phyloP scores from a whole-genome alignment of 1,140 invertebrate genomes.

The Plectrocnemia conspersa region DNA sequence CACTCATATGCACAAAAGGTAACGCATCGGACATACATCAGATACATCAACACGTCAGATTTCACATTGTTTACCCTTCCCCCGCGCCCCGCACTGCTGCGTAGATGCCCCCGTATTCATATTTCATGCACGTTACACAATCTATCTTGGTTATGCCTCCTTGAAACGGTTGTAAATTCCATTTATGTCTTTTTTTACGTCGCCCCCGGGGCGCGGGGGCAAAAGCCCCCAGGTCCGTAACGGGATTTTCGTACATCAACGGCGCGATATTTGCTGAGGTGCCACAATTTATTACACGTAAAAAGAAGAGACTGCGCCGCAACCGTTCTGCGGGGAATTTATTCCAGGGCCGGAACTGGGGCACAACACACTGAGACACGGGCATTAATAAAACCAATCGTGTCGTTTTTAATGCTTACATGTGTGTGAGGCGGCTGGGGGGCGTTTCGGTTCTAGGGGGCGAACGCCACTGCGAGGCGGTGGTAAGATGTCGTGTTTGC shows the following conservation, averaged over 20 bases:
- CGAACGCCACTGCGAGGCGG: no score
- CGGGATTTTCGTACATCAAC: conserved; percentile 32
- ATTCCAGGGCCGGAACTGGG: conserved; percentile 9
- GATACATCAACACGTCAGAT: no score
- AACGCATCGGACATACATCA: no score
- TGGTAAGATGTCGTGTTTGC: no score
- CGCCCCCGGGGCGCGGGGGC: background rate
- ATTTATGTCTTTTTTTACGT: conserved; percentile 33
- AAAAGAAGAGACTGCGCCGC: conserved; percentile 15
- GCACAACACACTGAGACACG: conserved; percentile 5
- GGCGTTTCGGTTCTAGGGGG: no score
- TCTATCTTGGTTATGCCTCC: conserved; percentile 34
- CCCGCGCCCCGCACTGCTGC: no score
- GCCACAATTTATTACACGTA: conserved; percentile 31
- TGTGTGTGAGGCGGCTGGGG: no score
- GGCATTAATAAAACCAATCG: conserved; percentile 14
- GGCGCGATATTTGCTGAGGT: conserved; percentile 31
- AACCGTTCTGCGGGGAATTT: conserved; percentile 11
- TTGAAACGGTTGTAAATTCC: conserved; percentile 35
- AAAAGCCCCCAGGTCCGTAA: conserved; percentile 16
- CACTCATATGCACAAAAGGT: no score
- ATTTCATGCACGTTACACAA: conserved; percentile 34
- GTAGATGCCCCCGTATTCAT: conserved; percentile 22
- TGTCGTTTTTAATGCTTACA: no score
- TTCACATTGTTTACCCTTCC: no score